Base-by-base conservation (phyloP, 1,140 invertebrate species). In the Bilobella aurantiaca region DNA sequence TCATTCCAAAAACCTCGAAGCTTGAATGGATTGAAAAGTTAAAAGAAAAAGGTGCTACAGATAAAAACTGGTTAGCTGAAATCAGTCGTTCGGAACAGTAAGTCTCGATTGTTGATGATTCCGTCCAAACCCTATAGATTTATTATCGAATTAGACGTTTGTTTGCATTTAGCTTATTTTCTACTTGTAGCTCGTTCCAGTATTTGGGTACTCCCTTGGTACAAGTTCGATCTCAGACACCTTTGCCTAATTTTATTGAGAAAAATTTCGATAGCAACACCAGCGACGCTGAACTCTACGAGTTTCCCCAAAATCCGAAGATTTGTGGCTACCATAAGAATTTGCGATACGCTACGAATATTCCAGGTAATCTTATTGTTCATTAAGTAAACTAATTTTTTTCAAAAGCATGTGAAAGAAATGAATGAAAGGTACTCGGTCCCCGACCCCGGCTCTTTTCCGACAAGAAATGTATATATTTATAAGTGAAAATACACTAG, bases 191-290 rank as follows among this genome's bases (percentile, higher is more conserved):
- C n/a, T 59, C 58, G 37, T 64, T 90, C 27, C 85, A 89, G 69
- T 90, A 89, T 73, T 18, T 74, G 47, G 85, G 85, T 25, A 74
- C 76, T 14, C 86, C 89, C 16, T 76, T 82, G 32, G 58, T 91
- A 28, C 81, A 87, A 29, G 31, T 91, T 25, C 81, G 88, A 63
- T 81, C 82, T 74, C 70, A 77, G 21, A 71, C 82, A 18, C 89
- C 89, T 27, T 74, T 91, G 56, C 77, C 78, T 57, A 82, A 84
- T 27, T 78, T 89, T 63, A 74, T 86, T 70, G 77, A 46, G 80
- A 82, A 31, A 76, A 81, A 66, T 77, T 83, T 71, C 81, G 83
- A 49, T 34, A 66, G 8, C 25, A 23, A 23, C 14, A 5, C 23
- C 21, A 5, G 21, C 21, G 14, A 12, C 8, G 23, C 49, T 23